phyloP scores from a whole-genome alignment of 1,140 invertebrate genomes.

The Neotoxoptera formosana region DNA sequence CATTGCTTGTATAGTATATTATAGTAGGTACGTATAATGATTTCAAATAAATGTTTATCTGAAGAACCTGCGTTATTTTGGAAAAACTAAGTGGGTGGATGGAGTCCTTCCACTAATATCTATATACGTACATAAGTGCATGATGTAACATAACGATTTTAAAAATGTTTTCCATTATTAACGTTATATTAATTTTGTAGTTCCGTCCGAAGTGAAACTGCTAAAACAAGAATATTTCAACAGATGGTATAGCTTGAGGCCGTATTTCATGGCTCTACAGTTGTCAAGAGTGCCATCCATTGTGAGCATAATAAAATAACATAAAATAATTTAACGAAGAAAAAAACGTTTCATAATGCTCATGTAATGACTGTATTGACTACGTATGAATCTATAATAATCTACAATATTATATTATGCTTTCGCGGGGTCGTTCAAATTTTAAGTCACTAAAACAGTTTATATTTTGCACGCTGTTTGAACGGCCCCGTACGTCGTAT shows the following conservation, averaged over 20 bases:
- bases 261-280: slow-evolving; percentile 81
- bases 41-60: no score
- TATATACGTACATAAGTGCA: no score
- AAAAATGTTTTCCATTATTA: not conserved
- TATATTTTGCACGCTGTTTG: not conserved
- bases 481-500: not conserved
- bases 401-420: no score
- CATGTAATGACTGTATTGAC: not conserved
- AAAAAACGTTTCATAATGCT: slow-evolving; percentile 15
- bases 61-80: not conserved
- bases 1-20: no score
- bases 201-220: slow-evolving; percentile 80
- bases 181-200: slow-evolving; percentile 66
- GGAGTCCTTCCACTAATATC: not conserved
- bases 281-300: slow-evolving; percentile 71
- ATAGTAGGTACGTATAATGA: no score
- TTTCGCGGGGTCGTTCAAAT: not conserved
- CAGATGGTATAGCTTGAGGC: slow-evolving; percentile 80
- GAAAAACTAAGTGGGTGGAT: not conserved
- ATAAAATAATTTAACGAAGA: not conserved
- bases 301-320: slow-evolving; percentile 61
- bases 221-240: slow-evolving; percentile 84
- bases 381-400: not conserved
- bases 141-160: not conserved
- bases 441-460: not conserved